A percentile compares a stretch with the other conserved stretches of the same genome.
phyloP scores from a whole-genome alignment of 37 sponge, comb jelly and placozoan genomes.

The Cliona cf. orientalis region DNA sequence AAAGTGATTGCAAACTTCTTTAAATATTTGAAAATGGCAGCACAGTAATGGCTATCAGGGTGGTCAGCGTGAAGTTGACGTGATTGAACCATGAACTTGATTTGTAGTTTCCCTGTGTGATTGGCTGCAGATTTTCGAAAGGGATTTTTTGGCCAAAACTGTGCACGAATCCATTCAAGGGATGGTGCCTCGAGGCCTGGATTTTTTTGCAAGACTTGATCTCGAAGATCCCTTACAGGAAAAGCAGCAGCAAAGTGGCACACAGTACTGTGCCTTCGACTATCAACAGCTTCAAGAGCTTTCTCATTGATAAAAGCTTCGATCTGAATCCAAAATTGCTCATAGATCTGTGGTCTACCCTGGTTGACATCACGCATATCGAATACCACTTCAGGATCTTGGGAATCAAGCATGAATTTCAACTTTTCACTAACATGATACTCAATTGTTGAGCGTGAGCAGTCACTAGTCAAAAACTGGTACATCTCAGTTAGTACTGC shows the following conservation, averaged over 20 bases:
- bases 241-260: no score
- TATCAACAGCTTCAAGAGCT: no score
- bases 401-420: slow-evolving; percentile 3
- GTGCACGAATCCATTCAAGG: no score
- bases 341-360: not conserved
- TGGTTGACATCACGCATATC: slow-evolving; percentile 3
- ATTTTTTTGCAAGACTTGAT: no score
- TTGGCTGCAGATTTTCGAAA: no score
- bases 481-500: not conserved
- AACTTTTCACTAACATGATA: not conserved
- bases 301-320: slow-evolving; percentile 9
- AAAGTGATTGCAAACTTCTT: slow-evolving; percentile 34
- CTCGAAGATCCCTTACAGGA: no score
- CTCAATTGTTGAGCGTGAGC: not conserved
- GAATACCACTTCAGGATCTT: slow-evolving; percentile 13
- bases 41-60: slow-evolving; percentile 43
- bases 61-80: slow-evolving; percentile 18
- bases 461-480: not conserved
- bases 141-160: no score
- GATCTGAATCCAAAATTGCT: slow-evolving; percentile 6
- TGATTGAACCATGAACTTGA: slow-evolving; percentile 45
- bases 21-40: slow-evolving; percentile 31
- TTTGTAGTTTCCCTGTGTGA: slow-evolving; percentile 45
- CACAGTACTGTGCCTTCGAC: no score
- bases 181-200: no score